phyloP scores from a whole-genome alignment of 2,113 vertebrate genomes.

The Cranoglanis bouderius region DNA sequence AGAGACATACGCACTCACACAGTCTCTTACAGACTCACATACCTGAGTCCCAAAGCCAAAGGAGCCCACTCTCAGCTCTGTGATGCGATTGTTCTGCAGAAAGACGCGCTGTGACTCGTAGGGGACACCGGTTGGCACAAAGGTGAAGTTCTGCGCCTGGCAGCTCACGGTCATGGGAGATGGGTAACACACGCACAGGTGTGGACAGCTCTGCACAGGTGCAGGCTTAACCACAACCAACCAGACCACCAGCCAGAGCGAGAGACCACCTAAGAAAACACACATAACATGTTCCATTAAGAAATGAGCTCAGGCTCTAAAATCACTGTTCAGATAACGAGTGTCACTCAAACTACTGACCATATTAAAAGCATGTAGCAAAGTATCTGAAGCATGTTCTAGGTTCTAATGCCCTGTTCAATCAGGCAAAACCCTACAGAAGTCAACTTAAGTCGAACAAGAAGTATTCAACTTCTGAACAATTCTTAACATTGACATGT shows the following conservation, averaged over 20 bases:
- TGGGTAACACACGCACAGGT: constrained; percentile 92
- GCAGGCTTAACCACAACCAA: constrained; percentile 79
- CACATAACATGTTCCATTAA: constrained; percentile 39
- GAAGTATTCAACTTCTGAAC: neutral
- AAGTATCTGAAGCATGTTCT: neutral
- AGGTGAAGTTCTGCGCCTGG: constrained; percentile 96
- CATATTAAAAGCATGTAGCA: neutral
- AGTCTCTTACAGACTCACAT: constrained; percentile 12
- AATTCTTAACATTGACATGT: neutral
- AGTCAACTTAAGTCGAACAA: too few species aligned
- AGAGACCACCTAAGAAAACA: constrained; percentile 73
- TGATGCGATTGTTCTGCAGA: constrained; percentile 96
- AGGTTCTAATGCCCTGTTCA: neutral
- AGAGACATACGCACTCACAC: neutral
- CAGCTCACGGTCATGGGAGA: constrained; percentile 97
- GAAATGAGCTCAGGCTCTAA: neutral
- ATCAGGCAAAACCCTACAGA: neutral
- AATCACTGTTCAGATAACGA: neutral
- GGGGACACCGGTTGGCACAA: constrained; percentile 86
- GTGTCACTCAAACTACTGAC: neutral
- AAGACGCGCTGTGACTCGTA: constrained; percentile 91
- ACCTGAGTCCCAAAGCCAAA: constrained; percentile 90
- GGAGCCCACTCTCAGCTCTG: constrained; percentile 89
- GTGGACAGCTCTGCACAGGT: constrained; percentile 81
- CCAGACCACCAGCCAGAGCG: constrained; percentile 81